phyloP scores from a whole-genome alignment of 2,113 vertebrate species.

The Gnathonemus longibarbis region DNA sequence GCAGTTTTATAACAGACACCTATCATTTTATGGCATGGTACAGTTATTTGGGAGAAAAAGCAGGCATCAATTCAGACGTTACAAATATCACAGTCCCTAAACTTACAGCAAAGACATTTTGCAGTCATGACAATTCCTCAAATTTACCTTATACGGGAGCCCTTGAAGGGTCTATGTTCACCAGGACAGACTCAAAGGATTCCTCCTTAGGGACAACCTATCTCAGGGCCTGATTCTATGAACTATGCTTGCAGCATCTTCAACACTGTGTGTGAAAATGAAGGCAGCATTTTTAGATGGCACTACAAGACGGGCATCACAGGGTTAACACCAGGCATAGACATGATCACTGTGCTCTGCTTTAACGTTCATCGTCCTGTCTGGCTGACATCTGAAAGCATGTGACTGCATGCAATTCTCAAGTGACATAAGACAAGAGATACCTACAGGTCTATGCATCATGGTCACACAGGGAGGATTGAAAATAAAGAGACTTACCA shows the following conservation, averaged over 20 bases:
- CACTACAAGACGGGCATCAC: slow-evolving; percentile 56
- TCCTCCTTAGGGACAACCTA: slow-evolving; percentile 98
- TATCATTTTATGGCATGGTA: slow-evolving; percentile 27
- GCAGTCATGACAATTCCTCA: slow-evolving; percentile 54
- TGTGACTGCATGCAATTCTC: slow-evolving; percentile 53
- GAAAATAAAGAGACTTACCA: slow-evolving; percentile 47
- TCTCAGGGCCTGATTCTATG: slow-evolving; percentile 97
- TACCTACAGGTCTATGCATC: slow-evolving; percentile 35
- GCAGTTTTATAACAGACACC: slow-evolving; percentile 26
- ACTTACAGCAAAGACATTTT: slow-evolving; percentile 49
- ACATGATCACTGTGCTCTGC: slow-evolving; percentile 34
- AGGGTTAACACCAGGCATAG: slow-evolving; percentile 49
- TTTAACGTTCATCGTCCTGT: slow-evolving; percentile 4
- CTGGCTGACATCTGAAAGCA: slow-evolving; percentile 39
- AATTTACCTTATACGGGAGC: slow-evolving; percentile 98
- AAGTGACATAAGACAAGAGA: slow-evolving; percentile 19
- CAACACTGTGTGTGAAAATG: slow-evolving; percentile 99
- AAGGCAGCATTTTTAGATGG: slow-evolving; percentile 84
- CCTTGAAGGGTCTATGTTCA: slow-evolving; percentile 97
- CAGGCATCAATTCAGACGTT: slow-evolving; percentile 7
- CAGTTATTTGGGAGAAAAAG: slow-evolving; percentile 4
- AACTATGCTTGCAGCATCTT: slow-evolving; percentile 98
- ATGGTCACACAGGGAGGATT: slow-evolving; percentile 19
- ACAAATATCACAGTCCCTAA: slow-evolving; percentile 32
- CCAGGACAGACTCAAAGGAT: slow-evolving; percentile 96